Conservation (phyloP, 2,888 invertebrate species). For the Epinotia ramella region DNA sequence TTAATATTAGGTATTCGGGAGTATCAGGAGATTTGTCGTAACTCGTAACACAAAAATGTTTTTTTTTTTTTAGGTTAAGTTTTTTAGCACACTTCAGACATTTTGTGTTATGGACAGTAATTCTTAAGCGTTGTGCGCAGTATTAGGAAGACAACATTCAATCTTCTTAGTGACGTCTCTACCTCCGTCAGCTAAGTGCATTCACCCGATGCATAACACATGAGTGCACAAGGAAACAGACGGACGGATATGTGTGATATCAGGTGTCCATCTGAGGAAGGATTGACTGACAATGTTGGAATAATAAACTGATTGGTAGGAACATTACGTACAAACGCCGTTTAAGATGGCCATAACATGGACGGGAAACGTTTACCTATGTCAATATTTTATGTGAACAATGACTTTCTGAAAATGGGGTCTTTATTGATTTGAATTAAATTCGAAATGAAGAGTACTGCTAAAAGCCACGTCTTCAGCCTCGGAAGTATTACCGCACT, state of each 20-base stretch:
- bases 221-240: conserved; percentile 42
- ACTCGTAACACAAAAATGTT: too few relatives aligned
- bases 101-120: background rate
- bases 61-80: too few relatives aligned
- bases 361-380: conserved; percentile 1
- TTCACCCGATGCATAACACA: conserved; percentile 44
- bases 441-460: too few relatives aligned
- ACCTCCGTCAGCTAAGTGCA: conserved; percentile 20
- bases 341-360: too few relatives aligned
- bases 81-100: too few relatives aligned
- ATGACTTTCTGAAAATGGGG: too few relatives aligned
- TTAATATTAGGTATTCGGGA: background rate
- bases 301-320: conserved; percentile 15
- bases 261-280: conserved; percentile 34
- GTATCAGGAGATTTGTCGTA: too few relatives aligned
- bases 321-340: background rate
- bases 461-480: too few relatives aligned
- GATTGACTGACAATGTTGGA: conserved; percentile 33
- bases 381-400: background rate
- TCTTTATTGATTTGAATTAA: too few relatives aligned
- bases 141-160: background rate
- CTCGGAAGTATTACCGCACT: too few relatives aligned
- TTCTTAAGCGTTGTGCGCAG: background rate
- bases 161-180: conserved; percentile 2
- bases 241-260: conserved; percentile 30